Percentiles rank a stretch among this genome's conserved stretches.
Evolutionary conservation across 2,113 vertebrate genomes (phyloP).

Genomic region (Piaya cayana): DNA sequence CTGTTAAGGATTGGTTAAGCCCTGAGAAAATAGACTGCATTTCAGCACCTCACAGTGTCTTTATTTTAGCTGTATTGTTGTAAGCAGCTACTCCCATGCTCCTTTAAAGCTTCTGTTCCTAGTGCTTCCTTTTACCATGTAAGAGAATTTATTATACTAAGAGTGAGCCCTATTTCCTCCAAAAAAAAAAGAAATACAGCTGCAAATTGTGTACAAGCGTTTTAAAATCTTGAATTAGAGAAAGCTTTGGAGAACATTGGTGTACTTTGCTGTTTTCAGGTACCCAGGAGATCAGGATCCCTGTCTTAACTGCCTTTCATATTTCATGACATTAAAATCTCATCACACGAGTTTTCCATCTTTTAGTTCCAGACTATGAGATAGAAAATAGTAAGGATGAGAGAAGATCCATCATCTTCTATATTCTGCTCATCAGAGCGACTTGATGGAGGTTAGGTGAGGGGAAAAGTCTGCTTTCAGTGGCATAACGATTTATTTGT

Average conservation of each 20-base stretch:
- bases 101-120: not conserved
- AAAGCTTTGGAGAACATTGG: not conserved
- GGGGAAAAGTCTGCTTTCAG: not conserved
- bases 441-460: not conserved
- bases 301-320: not conserved
- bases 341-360: not conserved
- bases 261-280: not conserved
- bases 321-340: constrained; percentile 7
- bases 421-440: not conserved
- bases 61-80: not conserved
- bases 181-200: not conserved
- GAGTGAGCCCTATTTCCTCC: not conserved
- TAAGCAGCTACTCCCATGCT: not conserved
- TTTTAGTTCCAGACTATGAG: not conserved
- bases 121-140: not conserved
- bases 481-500: not conserved
- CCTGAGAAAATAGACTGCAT: constrained; percentile 31
- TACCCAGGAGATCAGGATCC: not conserved
- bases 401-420: not conserved
- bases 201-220: not conserved
- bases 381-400: not conserved
- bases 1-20: constrained; percentile 42
- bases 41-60: not conserved
- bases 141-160: not conserved
- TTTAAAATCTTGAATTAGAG: not conserved